Evolutionary conservation across 2,888 invertebrate genomes (phyloP), one percentile per base, ranked within the genome.

Genomic region (Ernsta delagoae): DNA sequence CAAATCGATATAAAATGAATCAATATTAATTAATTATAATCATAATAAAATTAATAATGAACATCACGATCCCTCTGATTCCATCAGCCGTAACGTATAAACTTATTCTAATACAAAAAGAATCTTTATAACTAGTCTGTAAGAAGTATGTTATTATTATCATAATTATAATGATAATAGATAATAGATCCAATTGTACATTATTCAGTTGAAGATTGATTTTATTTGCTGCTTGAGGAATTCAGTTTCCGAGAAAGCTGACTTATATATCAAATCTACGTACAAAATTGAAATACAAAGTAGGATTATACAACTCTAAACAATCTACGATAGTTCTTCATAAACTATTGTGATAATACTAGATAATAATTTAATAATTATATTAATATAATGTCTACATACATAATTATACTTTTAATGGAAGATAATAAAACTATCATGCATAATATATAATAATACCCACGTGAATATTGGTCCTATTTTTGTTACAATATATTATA

Each of bases 111-210:
- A 76, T 84, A 85, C 79, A 86, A 88, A 85, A 88, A 83, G 85
- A 84, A 86, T 84, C 78, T 73, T 83, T 85, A 85, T 74, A 72
- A 77, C 88, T 92, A 91, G 83, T 83, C 80, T 84, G 83, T 85
- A 85, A 80, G 85, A 84, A 86, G 88, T 89, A 88, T 87, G 86
- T 89, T 88, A 88, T 59, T 59, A 64, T 64, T 56, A 65, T 59
- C 4, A 59, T 50, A 50, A 62, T 61, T 7, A 34, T 57, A 57
- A 24, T 24, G 24, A 65, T 64, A 65, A 66, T 53, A 66, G n/a
- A 66, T 59, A 41, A 24, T n/a, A n/a, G n/a, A n/a, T 60, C 80
- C 83, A 83, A 89, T 92, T 90, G 90, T 90, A 92, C 90, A 91
- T 87, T 86, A 87, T 86, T 53, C 62, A 53, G 50, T 16, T 62